These are phyloP conservation scores for Malacosoma neustria DNA, from an alignment of 2,888 invertebrate genomes.

Conservation along the genomic window DNA sequence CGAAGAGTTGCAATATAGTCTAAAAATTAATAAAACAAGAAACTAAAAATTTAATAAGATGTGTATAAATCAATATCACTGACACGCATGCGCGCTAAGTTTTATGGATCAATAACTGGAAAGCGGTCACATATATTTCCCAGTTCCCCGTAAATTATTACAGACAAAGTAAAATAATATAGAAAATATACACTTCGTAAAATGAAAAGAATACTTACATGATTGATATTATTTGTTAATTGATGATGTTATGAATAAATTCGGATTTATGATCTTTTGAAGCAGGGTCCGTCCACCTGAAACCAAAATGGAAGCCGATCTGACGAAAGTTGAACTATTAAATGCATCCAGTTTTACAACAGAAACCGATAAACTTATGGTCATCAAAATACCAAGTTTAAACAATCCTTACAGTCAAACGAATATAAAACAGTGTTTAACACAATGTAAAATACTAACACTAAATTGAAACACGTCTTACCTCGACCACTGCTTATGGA, in stretches of 20 bases:
- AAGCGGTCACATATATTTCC: too few species aligned
- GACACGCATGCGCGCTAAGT: too few species aligned
- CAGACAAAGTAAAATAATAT: not conserved
- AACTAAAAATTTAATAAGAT: too few species aligned
- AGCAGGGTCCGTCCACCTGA: constrained; percentile 62
- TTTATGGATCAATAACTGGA: too few species aligned
- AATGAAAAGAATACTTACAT: constrained; percentile 45
- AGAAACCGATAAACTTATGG: too few species aligned
- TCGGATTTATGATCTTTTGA: constrained; percentile 24
- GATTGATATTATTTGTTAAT: constrained; percentile 20
- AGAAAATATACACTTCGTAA: not conserved
- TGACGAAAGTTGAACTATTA: not conserved
- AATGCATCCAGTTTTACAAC: not conserved
- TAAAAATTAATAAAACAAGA: too few species aligned
- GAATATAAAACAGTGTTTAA: not conserved
- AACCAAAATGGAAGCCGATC: constrained; percentile 27
- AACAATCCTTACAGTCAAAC: not conserved
- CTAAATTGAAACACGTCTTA: constrained; percentile 35
- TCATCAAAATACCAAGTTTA: too few species aligned
- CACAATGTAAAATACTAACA: not conserved
- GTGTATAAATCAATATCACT: too few species aligned
- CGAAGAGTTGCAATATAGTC: too few species aligned
- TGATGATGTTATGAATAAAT: constrained; percentile 38
- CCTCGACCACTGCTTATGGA: constrained; percentile 58
- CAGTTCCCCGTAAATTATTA: too few species aligned